Evolutionary conservation across 2,888 invertebrate species (phyloP).

Genomic region (Amiota minor): DNA sequence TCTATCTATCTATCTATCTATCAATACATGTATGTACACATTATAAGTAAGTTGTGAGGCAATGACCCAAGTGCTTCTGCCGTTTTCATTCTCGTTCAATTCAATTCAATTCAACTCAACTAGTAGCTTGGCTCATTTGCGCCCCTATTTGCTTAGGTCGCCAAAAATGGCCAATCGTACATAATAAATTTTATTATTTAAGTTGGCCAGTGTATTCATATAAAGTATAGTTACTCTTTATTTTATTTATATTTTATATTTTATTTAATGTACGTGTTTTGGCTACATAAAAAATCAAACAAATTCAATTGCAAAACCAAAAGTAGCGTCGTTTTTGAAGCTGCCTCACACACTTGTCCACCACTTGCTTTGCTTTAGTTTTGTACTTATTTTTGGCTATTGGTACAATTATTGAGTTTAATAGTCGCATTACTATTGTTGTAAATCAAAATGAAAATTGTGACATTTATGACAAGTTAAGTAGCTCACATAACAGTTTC

Average conservation of each 20-base stretch:
- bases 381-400: constrained; percentile 56
- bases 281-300: constrained; percentile 40
- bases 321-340: constrained; percentile 26
- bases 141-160: constrained; percentile 67
- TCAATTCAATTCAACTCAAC: constrained; percentile 43
- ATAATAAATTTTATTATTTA: constrained; percentile 61
- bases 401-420: constrained; percentile 66
- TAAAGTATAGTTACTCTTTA: constrained; percentile 37
- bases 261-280: constrained; percentile 60
- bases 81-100: constrained; percentile 31
- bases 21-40: too few relatives aligned
- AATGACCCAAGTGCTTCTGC: constrained; percentile 54
- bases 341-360: constrained; percentile 16
- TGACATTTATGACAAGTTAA: constrained; percentile 68
- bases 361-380: constrained; percentile 35
- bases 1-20: constrained; percentile 10
- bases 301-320: constrained; percentile 33
- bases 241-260: constrained; percentile 58
- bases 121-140: constrained; percentile 48
- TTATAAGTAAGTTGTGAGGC: constrained; percentile 39
- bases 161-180: constrained; percentile 65
- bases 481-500: constrained; percentile 67
- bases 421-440: constrained; percentile 63
- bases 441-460: constrained; percentile 66
- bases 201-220: constrained; percentile 20